Conservation (phyloP, 2,113 vertebrate species). For the Oxygymnocypris stewartii region DNA sequence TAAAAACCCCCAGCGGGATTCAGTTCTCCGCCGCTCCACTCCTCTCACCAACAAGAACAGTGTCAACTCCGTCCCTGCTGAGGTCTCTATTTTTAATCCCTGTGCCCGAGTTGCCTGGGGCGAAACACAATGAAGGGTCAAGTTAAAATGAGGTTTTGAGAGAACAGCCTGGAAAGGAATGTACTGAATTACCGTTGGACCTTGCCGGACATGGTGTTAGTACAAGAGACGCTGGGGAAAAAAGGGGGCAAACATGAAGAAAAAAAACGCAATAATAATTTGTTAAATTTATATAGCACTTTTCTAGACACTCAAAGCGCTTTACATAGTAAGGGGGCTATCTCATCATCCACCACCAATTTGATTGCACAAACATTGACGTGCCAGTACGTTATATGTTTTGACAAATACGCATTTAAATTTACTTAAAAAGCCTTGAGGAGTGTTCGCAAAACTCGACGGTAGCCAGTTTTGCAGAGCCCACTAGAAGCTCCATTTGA, state of each 20-base stretch:
- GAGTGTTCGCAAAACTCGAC: background rate
- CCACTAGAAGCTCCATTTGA: conserved; percentile 26
- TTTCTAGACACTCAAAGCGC: too few relatives aligned
- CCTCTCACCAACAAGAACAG: conserved; percentile 39
- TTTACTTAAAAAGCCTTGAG: background rate
- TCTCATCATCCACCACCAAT: too few relatives aligned
- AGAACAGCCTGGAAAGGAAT: conserved; percentile 2
- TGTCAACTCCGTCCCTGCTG: conserved; percentile 39
- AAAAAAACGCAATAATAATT: background rate
- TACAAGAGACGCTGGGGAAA: background rate
- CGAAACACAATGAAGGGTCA: conserved; percentile 45
- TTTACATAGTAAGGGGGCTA: too few relatives aligned
- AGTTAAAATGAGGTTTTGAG: conserved; percentile 43
- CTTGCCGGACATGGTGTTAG: conserved; percentile 31
- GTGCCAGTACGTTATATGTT: background rate
- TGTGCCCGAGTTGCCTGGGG: conserved; percentile 22
- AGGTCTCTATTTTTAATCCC: conserved; percentile 55
- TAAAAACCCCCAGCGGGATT: conserved; percentile 39
- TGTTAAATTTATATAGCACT: too few relatives aligned
- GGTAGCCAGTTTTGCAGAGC: background rate
- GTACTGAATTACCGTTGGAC: conserved; percentile 21
- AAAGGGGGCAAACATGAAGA: background rate
- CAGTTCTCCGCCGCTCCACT: conserved; percentile 24
- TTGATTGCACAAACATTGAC: background rate
- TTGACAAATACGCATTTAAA: background rate